Evolutionary conservation across 1,140 invertebrate species (phyloP).

Genomic region (Magallana ariakensis): DNA sequence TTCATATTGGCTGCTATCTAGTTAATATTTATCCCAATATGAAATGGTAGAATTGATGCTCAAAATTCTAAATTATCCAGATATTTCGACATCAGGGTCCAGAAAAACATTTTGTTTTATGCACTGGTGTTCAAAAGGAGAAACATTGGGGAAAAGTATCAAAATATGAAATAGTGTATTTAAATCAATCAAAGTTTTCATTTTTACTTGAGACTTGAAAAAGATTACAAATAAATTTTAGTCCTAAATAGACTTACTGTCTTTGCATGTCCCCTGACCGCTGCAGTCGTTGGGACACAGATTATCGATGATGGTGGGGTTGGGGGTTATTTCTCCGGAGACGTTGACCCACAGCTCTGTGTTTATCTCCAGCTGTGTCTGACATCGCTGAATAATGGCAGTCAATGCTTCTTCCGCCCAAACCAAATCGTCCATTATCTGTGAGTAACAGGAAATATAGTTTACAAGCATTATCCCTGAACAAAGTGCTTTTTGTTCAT

Average conservation of each 20-base stretch:
- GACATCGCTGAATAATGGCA: constrained; percentile 59
- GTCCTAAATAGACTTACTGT: background rate
- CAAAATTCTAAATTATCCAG: too few species aligned
- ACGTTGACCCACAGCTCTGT: constrained; percentile 56
- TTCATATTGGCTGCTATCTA: background rate
- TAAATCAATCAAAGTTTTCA: too few species aligned
- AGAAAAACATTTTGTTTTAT: too few species aligned
- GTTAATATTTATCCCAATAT: background rate
- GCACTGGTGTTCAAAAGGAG: too few species aligned
- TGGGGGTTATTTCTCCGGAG: constrained; percentile 34
- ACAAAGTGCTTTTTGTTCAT: too few species aligned
- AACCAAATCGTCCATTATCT: constrained; percentile 63
- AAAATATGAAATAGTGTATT: too few species aligned
- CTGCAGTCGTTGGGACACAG: constrained; percentile 63
- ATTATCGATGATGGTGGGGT: constrained; percentile 44
- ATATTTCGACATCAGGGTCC: too few species aligned
- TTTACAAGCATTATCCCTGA: background rate
- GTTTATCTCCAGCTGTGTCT: constrained; percentile 52
- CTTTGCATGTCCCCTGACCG: constrained; percentile 59
- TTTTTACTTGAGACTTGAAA: too few species aligned
- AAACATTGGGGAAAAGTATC: too few species aligned
- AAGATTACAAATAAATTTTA: too few species aligned
- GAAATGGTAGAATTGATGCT: too few species aligned
- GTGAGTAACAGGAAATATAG: background rate
- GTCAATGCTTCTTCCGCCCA: constrained; percentile 58